Conservation (phyloP, 2,113 vertebrate species). For the Dryoscopus gambensis region DNA sequence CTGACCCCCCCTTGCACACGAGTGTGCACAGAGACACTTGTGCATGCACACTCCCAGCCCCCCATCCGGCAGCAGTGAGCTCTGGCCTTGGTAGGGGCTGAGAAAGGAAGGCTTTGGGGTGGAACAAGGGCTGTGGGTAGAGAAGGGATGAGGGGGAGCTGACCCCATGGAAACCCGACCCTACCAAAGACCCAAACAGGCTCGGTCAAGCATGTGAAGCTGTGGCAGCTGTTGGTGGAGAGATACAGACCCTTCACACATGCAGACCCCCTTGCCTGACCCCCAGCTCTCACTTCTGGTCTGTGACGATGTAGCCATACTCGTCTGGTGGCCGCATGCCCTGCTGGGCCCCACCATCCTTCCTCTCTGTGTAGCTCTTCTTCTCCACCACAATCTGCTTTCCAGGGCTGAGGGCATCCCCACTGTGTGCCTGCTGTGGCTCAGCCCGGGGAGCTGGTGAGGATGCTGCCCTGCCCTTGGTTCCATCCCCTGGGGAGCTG, state of each 20-base stretch:
- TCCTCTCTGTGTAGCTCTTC: neutral
- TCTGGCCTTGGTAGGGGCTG: neutral
- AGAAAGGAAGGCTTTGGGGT: neutral
- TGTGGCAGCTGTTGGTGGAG: neutral
- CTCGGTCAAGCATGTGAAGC: neutral
- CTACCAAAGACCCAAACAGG: neutral
- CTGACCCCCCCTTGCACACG: accelerated
- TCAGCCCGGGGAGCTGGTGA: neutral
- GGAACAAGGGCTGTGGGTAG: neutral
- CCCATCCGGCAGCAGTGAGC: neutral
- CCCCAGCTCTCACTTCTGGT: conserved; percentile 82
- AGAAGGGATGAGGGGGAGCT: neutral
- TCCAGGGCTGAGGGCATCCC: accelerated
- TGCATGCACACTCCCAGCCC: neutral
- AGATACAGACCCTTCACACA: neutral
- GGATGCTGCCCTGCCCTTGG: neutral
- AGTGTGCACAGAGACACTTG: neutral
- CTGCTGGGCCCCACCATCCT: neutral
- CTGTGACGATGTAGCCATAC: conserved; percentile 93
- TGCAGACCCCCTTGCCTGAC: neutral
- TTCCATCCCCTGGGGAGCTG: neutral
- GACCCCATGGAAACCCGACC: neutral
- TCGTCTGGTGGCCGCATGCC: conserved; percentile 72
- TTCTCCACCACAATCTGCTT: neutral
- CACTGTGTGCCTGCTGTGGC: neutral